A percentile compares a stretch with the other conserved stretches of the same genome.
Conservation (phyloP, 1,140 invertebrate genomes). For the Calosoma granatense region DNA sequence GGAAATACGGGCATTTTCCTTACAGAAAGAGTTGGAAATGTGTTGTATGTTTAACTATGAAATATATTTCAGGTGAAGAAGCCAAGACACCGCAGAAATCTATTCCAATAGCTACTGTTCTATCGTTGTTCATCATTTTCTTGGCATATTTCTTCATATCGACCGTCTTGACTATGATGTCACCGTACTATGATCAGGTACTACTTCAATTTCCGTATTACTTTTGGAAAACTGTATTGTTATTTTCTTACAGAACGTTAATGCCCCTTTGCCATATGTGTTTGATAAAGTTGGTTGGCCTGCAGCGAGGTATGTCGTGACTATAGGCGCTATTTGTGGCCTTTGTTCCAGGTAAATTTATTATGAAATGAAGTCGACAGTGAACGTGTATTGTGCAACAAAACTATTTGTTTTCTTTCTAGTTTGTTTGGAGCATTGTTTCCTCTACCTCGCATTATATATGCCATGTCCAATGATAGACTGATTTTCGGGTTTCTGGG, state of each 20-base stretch:
- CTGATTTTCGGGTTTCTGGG: slow-evolving; percentile 63
- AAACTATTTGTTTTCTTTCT: slow-evolving; percentile 17
- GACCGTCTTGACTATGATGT: slow-evolving; percentile 74
- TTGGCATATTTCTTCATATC: slow-evolving; percentile 83
- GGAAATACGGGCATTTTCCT: no score
- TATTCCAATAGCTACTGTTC: slow-evolving; percentile 81
- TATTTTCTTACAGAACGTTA: slow-evolving; percentile 37
- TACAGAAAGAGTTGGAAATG: no score
- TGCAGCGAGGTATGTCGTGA: slow-evolving; percentile 61
- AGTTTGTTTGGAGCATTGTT: slow-evolving; percentile 73
- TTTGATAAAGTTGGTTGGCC: slow-evolving; percentile 57
- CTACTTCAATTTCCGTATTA: slow-evolving; percentile 13
- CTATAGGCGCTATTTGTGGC: slow-evolving; percentile 61
- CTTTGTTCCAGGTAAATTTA: slow-evolving; percentile 49
- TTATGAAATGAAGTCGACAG: no score
- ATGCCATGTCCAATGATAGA: slow-evolving; percentile 76
- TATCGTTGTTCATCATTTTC: slow-evolving; percentile 72
- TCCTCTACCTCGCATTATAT: slow-evolving; percentile 66
- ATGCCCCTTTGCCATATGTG: slow-evolving; percentile 60
- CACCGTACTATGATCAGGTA: slow-evolving; percentile 77
- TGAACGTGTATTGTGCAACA: no score
- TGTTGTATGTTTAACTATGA: no score
- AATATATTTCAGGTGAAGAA: slow-evolving; percentile 50
- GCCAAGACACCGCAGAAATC: slow-evolving; percentile 78
- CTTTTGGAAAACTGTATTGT: slow-evolving; percentile 10